Base-by-base conservation (phyloP, 2,888 invertebrate species). In the Agrotis exclamationis region DNA sequence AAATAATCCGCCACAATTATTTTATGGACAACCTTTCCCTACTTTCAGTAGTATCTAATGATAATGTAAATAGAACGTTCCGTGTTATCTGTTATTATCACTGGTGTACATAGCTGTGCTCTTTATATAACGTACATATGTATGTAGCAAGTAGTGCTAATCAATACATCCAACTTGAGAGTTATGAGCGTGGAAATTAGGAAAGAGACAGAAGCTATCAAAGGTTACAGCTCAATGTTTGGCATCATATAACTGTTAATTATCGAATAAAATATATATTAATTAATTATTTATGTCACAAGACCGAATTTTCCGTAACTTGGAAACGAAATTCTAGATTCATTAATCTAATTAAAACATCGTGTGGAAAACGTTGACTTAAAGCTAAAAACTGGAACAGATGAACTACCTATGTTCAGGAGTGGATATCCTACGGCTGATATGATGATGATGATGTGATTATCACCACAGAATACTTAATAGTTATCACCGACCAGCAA, bases 31-130 rank as follows among this genome's bases (percentile, higher is more conserved):
- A 76, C 24, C 60, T 80, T 53, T 80, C 70, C 64, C 63, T 62
- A 50, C 24, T 54, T 64, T 53, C 33, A 64, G 74, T 24, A 20
- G 51, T 68, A 67, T n/a, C 7, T 68, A 63, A 79, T 54, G 67
- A 74, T 74, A 54, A 64, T 56, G 51, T 60, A 69, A 63, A 80
- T 75, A 58, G 5, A 57, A 62, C 56, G 56, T 14, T 64, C 20
- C 45, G 51, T 57, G 57, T 63, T 76, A 80, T 76, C 75, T 64
- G 11, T 57, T 51, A 47, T 80, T 77, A 76, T 77, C 81, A 69
- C 47, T 28, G n/a, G 24, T 48, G 50, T 68, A 69, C 45, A 58
- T 63, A 64, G 11, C 39, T 18, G 62, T 44, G 50, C 57, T 54
- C n/a, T 68, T 68, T 45, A 53, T 57, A 44, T 80, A 53, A 63